Percentiles rank a stretch among this genome's conserved stretches.
Evolutionary conservation across 2,797 vertebrate genomes (phyloP).

Genomic region (Lithobates pipiens): DNA sequence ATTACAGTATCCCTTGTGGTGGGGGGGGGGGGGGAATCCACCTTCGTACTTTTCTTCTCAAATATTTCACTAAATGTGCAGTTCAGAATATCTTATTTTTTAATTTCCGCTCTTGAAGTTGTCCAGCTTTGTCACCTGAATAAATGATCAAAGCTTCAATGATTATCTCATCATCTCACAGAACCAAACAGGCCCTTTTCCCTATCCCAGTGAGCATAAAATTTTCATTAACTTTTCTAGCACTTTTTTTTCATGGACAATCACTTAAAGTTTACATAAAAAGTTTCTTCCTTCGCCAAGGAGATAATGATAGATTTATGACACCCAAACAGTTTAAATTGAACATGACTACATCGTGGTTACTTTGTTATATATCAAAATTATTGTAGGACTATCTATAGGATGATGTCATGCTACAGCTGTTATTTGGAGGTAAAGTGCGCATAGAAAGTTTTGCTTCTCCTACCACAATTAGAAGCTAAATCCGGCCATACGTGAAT

Average conservation of each 20-base stretch:
- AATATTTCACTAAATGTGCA: slow-evolving; percentile 12
- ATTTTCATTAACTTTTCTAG: slow-evolving; percentile 49
- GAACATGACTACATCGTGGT: not conserved
- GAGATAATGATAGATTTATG: slow-evolving; percentile 43
- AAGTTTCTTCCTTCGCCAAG: slow-evolving; percentile 10
- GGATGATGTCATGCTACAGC: not conserved
- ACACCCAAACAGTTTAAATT: slow-evolving; percentile 14
- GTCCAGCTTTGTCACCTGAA: slow-evolving; percentile 56
- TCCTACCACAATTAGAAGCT: not conserved
- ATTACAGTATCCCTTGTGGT: slow-evolving; percentile 1
- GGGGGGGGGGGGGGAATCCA: not conserved
- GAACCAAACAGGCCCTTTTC: slow-evolving; percentile 33
- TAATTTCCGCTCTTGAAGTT: slow-evolving; percentile 54
- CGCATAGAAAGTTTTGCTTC: not conserved
- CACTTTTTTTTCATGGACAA: slow-evolving; percentile 24
- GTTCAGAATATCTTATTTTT: slow-evolving; percentile 17
- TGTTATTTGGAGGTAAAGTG: not conserved
- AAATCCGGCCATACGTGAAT: no score
- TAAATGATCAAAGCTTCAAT: slow-evolving; percentile 51
- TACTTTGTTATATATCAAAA: not conserved
- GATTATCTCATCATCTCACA: slow-evolving; percentile 54
- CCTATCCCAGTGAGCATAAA: slow-evolving; percentile 21
- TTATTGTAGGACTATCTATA: slow-evolving; percentile 6
- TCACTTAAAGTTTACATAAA: slow-evolving; percentile 42
- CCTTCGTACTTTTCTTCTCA: not conserved